A percentile compares a stretch with the other conserved stretches of the same genome.
phyloP scores from a whole-genome alignment of 2,797 vertebrate species.

The Pseudomugil gertrudae region DNA sequence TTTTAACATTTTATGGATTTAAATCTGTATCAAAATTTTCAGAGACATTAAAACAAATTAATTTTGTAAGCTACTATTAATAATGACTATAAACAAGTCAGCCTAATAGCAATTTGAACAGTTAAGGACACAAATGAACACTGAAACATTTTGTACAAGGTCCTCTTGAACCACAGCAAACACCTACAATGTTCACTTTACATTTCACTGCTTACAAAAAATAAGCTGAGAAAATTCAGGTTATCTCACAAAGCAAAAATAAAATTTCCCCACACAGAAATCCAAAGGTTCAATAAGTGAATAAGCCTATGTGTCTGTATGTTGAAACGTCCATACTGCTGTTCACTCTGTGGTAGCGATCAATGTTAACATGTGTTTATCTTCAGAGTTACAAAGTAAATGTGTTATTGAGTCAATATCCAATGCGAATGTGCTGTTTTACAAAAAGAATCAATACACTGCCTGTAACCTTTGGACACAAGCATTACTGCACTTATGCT shows the following conservation, averaged over 20 bases:
- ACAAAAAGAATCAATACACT: not conserved
- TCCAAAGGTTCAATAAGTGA: not conserved
- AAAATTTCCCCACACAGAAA: slow-evolving; percentile 12
- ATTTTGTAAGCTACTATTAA: slow-evolving; percentile 18
- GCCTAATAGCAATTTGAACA: not conserved
- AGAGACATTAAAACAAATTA: slow-evolving; percentile 13
- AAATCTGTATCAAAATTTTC: slow-evolving; percentile 19
- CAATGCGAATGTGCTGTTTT: not conserved
- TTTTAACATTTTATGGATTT: not conserved
- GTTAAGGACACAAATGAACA: not conserved
- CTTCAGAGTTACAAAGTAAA: slow-evolving; percentile 51
- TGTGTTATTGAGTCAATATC: slow-evolving; percentile 34
- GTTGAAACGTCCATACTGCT: slow-evolving; percentile 51
- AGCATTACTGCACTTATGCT: not conserved
- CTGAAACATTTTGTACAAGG: no score
- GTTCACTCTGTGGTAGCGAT: slow-evolving; percentile 46
- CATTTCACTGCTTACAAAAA: not conserved
- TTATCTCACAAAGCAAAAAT: slow-evolving; percentile 11
- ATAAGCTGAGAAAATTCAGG: not conserved
- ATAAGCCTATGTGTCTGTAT: not conserved
- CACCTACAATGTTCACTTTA: not conserved
- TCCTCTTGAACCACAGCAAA: not conserved
- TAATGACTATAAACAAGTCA: not conserved
- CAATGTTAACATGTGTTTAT: slow-evolving; percentile 46
- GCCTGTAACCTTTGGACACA: not conserved